Percentiles rank a stretch among this genome's conserved stretches.
Conservation (phyloP, 1,140 invertebrate genomes). For the Bombus polaris region DNA sequence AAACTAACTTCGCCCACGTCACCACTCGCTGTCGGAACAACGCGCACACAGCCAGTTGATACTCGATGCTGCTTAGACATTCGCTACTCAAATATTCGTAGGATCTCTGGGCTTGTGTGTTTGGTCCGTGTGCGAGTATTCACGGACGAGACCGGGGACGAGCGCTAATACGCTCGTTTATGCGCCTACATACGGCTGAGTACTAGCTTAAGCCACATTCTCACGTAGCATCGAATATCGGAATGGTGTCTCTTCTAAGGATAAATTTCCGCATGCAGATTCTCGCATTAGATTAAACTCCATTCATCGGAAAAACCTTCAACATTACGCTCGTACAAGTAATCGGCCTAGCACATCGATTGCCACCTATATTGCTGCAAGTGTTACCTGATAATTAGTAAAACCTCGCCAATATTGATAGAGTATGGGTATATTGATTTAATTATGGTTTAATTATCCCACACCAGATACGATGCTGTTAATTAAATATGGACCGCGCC, state of each 20-base stretch:
- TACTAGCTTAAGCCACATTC: constrained; percentile 24
- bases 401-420: constrained; percentile 5
- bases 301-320: background rate
- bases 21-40: constrained; percentile 43
- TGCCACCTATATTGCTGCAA: background rate
- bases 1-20: constrained; percentile 47
- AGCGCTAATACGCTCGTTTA: constrained; percentile 3
- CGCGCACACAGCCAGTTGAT: constrained; percentile 33
- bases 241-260: background rate
- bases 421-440: background rate
- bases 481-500: constrained; percentile 6
- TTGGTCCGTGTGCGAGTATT: constrained; percentile 4
- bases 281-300: too few species aligned
- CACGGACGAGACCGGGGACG: background rate
- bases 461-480: background rate
- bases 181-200: background rate
- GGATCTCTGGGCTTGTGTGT: constrained; percentile 25
- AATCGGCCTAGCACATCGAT: background rate
- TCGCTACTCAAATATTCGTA: constrained; percentile 65
- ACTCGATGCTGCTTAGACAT: constrained; percentile 68
- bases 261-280: too few species aligned
- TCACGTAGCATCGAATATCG: background rate
- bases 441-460: constrained; percentile 21
- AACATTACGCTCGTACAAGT: background rate
- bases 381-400: constrained; percentile 1